These are phyloP conservation scores for Microctonus brassicae DNA, from an alignment of 2,888 invertebrate genomes.

Conservation along the genomic window DNA sequence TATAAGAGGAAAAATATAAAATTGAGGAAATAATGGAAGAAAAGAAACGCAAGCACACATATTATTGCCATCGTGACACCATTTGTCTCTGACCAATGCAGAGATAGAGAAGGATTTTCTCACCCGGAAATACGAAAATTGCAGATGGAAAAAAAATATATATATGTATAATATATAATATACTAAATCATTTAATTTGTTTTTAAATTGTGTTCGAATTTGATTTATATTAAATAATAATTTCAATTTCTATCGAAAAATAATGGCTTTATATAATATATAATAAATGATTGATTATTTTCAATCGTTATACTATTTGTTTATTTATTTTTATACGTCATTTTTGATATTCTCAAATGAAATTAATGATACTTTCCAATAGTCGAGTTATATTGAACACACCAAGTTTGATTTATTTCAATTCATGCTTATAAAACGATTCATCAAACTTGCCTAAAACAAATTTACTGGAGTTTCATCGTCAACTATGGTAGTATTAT, in stretches of 20 bases:
- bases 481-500: not conserved
- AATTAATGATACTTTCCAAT: no score
- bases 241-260: no score
- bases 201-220: no score
- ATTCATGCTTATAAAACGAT: not conserved
- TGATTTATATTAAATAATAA: no score
- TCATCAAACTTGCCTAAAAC: not conserved
- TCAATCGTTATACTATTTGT: no score
- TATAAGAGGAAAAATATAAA: conserved; percentile 5
- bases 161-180: not conserved
- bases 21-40: conserved; percentile 10
- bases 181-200: not conserved
- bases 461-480: not conserved
- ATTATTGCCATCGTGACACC: conserved; percentile 40
- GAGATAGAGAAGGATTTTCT: conserved; percentile 34
- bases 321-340: not conserved
- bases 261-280: no score
- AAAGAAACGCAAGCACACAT: not conserved
- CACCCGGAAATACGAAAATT: conserved; percentile 54
- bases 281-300: no score
- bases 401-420: not conserved
- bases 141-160: conserved; percentile 37
- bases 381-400: no score
- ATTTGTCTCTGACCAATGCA: conserved; percentile 62
- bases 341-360: not conserved